A percentile compares a stretch with the other conserved stretches of the same genome.
Conservation (phyloP, 2,888 invertebrate species). For the Sympetrum striolatum region DNA sequence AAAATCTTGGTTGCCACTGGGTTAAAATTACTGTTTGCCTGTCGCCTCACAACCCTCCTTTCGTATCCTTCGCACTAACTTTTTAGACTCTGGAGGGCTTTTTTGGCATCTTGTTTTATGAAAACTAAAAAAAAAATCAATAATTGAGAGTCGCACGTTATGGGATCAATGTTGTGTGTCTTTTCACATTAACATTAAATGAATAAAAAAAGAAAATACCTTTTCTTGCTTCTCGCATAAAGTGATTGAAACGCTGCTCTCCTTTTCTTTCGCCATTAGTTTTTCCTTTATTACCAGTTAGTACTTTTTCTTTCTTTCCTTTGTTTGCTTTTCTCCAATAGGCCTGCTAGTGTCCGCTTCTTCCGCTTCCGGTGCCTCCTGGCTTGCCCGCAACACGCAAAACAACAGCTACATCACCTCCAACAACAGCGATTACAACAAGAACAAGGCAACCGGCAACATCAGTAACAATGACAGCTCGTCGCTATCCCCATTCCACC, state of each 20-base stretch:
- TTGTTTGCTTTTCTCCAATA: slow-evolving; percentile 41
- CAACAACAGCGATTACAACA: slow-evolving; percentile 34
- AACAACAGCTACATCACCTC: slow-evolving; percentile 24
- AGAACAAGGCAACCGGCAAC: slow-evolving; percentile 10
- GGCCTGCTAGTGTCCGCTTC: slow-evolving; percentile 44
- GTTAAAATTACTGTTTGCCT: neutral
- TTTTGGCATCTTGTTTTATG: neutral
- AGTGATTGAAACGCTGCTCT: slow-evolving; percentile 22
- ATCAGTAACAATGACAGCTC: neutral
- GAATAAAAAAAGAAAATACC: neutral
- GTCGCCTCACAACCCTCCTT: slow-evolving; percentile 3
- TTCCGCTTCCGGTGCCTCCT: slow-evolving; percentile 41
- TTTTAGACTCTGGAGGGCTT: slow-evolving; percentile 22
- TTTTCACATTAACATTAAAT: slow-evolving; percentile 10
- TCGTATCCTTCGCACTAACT: slow-evolving; percentile 32
- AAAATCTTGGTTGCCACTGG: neutral
- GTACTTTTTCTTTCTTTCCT: slow-evolving; percentile 44
- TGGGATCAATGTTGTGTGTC: slow-evolving; percentile 17
- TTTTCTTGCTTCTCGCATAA: slow-evolving; percentile 29
- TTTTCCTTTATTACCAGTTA: slow-evolving; percentile 42
- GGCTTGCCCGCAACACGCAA: slow-evolving; percentile 43
- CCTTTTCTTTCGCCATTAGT: slow-evolving; percentile 42
- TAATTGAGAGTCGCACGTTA: slow-evolving; percentile 2
- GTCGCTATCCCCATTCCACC: slow-evolving; percentile 33
- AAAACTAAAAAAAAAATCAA: neutral